These are phyloP conservation scores for Austrofundulus limnaeus DNA, from an alignment of 2,113 vertebrate genomes.

Conservation along the genomic window DNA sequence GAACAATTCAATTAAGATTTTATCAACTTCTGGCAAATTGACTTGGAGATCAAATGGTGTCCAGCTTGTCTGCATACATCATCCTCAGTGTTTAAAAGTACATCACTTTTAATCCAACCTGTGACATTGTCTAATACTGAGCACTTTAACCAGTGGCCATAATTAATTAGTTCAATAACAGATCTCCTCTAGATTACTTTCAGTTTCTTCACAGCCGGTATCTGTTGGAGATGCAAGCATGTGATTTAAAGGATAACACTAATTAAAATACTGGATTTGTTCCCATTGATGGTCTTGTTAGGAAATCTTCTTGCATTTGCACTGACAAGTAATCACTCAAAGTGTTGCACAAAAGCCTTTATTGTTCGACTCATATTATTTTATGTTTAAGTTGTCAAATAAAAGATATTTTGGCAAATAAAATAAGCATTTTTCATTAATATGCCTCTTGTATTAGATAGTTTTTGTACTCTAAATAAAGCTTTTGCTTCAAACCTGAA, in stretches of 20 bases:
- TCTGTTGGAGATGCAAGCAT: conserved; percentile 39
- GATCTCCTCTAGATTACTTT: conserved; percentile 70
- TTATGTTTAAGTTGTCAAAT: neutral
- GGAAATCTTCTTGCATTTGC: conserved; percentile 27
- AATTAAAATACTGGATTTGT: conserved; percentile 62
- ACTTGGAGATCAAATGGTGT: conserved; percentile 59
- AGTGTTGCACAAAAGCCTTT: neutral
- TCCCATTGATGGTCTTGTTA: conserved; percentile 44
- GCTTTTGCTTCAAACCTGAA: neutral
- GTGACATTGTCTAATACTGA: conserved; percentile 57
- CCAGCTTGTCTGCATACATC: conserved; percentile 58
- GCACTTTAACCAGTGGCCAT: conserved; percentile 47
- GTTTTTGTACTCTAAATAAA: conserved; percentile 8
- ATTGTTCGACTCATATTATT: neutral
- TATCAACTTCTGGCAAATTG: conserved; percentile 69
- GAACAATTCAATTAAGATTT: conserved; percentile 74
- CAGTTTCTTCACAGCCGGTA: conserved; percentile 58
- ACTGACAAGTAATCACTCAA: conserved; percentile 23
- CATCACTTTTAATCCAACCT: conserved; percentile 62
- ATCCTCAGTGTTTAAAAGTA: conserved; percentile 51
- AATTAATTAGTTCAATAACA: conserved; percentile 75
- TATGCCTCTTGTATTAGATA: neutral
- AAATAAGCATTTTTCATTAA: too few species aligned
- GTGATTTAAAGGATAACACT: conserved; percentile 67
- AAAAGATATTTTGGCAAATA: too few species aligned